These are phyloP conservation scores for Anthopleura sola DNA, from an alignment of 64 coral and sea anemone genomes.

Conservation along the genomic window DNA sequence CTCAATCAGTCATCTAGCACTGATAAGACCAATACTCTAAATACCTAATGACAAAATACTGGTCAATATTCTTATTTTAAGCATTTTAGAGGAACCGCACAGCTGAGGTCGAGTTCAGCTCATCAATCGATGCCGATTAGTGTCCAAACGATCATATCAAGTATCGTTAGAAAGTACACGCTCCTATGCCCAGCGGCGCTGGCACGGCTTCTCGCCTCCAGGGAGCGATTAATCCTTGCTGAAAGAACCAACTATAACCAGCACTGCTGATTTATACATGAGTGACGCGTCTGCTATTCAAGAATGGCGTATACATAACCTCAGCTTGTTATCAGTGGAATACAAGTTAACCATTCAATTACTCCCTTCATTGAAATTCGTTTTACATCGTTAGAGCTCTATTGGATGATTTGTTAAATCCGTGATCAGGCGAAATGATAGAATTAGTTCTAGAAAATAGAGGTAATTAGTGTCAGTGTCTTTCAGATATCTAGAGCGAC, in stretches of 20 bases:
- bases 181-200: not conserved
- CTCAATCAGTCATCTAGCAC: not conserved
- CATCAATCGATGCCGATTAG: not conserved
- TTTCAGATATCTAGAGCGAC: not conserved
- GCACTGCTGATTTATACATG: not conserved
- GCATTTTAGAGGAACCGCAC: not conserved
- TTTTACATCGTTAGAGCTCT: not conserved
- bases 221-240: not conserved
- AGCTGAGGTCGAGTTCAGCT: not conserved
- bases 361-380: not conserved
- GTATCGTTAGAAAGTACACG: not conserved
- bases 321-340: not conserved
- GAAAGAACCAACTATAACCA: not conserved
- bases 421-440: not conserved
- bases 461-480: not conserved
- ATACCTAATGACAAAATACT: not conserved
- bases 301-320: not conserved
- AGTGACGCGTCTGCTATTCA: not conserved
- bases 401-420: not conserved
- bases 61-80: not conserved
- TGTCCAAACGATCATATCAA: not conserved
- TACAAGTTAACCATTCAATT: not conserved
- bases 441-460: not conserved
- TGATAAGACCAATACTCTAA: not conserved
- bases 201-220: not conserved